A percentile compares a stretch with the other conserved stretches of the same genome.
Conservation (phyloP, 2,113 vertebrate genomes). For the Noturus placidus region DNA sequence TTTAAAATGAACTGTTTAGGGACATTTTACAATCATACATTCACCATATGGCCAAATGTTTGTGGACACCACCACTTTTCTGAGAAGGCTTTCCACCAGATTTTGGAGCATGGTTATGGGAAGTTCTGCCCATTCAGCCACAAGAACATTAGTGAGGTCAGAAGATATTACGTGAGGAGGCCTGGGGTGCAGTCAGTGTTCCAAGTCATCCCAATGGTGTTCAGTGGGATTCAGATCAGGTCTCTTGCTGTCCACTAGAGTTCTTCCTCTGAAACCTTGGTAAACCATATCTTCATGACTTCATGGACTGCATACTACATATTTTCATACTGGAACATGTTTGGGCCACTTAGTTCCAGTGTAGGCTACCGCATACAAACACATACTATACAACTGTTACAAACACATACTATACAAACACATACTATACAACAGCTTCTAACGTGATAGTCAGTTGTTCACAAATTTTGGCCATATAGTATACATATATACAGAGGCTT, state of each 20-base stretch:
- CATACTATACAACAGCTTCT: background rate
- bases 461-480: background rate
- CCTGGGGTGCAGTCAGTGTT: background rate
- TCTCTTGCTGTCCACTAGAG: background rate
- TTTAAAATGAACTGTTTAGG: background rate
- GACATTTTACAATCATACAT: background rate
- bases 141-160: background rate
- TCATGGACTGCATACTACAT: too few species aligned
- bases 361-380: background rate
- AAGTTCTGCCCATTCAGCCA: background rate
- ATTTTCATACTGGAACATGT: background rate
- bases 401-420: background rate
- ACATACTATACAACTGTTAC: background rate
- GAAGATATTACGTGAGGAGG: background rate
- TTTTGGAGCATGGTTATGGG: background rate
- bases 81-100: background rate
- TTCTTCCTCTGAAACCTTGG: background rate
- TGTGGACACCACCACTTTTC: background rate
- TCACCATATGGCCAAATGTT: background rate
- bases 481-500: background rate
- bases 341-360: background rate
- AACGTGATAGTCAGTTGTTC: background rate
- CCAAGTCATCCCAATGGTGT: background rate
- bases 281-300: too few species aligned
- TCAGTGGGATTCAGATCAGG: background rate